Conservation (phyloP, 1,140 invertebrate species). For the Diabrotica undecimpunctata region DNA sequence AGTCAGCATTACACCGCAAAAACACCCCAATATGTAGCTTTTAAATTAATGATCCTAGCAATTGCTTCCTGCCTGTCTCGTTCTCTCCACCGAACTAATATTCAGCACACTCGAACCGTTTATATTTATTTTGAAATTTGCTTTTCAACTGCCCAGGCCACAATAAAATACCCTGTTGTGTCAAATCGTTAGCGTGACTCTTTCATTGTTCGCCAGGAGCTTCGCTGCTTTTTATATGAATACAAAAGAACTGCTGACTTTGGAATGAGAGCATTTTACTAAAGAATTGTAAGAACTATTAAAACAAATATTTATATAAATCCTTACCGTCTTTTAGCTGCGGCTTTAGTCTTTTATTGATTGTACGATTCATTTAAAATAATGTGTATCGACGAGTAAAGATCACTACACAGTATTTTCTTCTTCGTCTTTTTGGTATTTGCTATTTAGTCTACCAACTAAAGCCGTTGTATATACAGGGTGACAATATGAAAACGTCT, state of each 20-base stretch:
- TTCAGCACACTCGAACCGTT: slow-evolving; percentile 37
- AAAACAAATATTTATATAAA: neutral
- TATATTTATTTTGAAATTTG: slow-evolving; percentile 49
- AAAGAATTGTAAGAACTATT: neutral
- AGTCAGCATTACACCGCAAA: slow-evolving; percentile 50
- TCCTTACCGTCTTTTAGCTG: too few species aligned
- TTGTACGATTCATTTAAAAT: too few species aligned
- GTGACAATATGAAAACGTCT: too few species aligned
- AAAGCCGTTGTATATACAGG: too few species aligned
- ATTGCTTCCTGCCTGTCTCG: slow-evolving; percentile 45
- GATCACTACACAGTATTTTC: too few species aligned
- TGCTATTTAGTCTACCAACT: too few species aligned
- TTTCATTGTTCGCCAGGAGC: slow-evolving; percentile 7
- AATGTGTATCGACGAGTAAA: too few species aligned
- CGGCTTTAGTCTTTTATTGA: too few species aligned
- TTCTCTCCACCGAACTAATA: slow-evolving; percentile 40
- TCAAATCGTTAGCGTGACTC: slow-evolving; percentile 27
- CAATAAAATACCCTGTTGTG: slow-evolving; percentile 43
- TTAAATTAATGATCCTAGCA: slow-evolving; percentile 49
- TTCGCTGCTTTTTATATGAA: neutral
- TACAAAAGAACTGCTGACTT: neutral
- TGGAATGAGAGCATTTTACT: neutral
- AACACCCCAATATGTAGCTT: slow-evolving; percentile 50
- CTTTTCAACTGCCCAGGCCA: slow-evolving; percentile 38
- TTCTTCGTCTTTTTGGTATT: too few species aligned